Conservation (phyloP, 2,113 vertebrate genomes). For the Channa argus region DNA sequence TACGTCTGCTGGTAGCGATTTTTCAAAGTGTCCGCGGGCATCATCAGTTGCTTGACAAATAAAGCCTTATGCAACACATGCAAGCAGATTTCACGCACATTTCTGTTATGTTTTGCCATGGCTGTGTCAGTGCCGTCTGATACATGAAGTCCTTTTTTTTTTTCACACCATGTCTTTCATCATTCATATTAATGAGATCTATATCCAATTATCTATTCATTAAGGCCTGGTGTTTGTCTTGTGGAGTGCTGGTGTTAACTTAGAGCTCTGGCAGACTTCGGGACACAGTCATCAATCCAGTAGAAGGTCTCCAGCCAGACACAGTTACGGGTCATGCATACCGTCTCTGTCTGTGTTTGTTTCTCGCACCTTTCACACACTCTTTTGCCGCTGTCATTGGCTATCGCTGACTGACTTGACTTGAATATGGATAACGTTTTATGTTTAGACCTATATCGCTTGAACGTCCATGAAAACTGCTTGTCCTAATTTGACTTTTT, state of each 20-base stretch:
- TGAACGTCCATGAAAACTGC: too few relatives aligned
- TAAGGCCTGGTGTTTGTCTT: conserved; percentile 60
- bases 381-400: not conserved
- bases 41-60: conserved; percentile 20
- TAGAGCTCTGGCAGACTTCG: conserved; percentile 45
- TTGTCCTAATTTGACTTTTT: conserved; percentile 5
- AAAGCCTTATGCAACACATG: conserved; percentile 35
- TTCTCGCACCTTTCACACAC: conserved; percentile 13
- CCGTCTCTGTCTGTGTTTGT: conserved; percentile 1
- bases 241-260: conserved; percentile 47
- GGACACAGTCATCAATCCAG: conserved; percentile 61
- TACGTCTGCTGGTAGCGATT: conserved; percentile 23
- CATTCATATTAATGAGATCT: conserved; percentile 64
- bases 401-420: conserved; percentile 8
- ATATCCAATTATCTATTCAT: conserved; percentile 69
- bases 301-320: conserved; percentile 35
- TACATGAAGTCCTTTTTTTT: conserved; percentile 46
- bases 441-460: not conserved
- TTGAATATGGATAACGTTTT: not conserved
- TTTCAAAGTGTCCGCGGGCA: conserved; percentile 31
- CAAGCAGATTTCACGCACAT: conserved; percentile 31
- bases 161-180: conserved; percentile 47
- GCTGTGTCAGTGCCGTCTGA: conserved; percentile 17
- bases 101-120: conserved; percentile 23
- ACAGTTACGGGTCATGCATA: conserved; percentile 33